These are phyloP conservation scores for Stictocephala bisonia DNA, from an alignment of 2,888 invertebrate genomes.

Conservation along the genomic window DNA sequence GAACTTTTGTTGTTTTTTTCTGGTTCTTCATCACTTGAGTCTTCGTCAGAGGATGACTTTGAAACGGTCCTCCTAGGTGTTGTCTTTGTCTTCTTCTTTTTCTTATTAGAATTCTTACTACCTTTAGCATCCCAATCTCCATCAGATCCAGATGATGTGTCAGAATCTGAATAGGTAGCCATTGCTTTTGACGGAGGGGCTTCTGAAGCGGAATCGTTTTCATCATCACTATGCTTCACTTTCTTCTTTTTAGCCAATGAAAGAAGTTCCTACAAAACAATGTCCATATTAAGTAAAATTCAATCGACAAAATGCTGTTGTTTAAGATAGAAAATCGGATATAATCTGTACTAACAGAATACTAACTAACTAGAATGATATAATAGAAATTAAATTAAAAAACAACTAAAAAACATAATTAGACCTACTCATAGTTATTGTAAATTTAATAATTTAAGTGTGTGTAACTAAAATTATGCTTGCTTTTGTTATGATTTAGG, in stretches of 20 bases:
- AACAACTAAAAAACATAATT: too few relatives aligned
- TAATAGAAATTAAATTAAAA: too few relatives aligned
- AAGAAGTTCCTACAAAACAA: conserved; percentile 79
- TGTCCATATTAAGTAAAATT: too few relatives aligned
- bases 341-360: too few relatives aligned
- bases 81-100: conserved; percentile 63
- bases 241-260: conserved; percentile 85
- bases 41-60: conserved; percentile 60
- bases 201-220: conserved; percentile 63
- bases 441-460: too few relatives aligned
- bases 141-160: conserved; percentile 69
- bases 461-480: too few relatives aligned
- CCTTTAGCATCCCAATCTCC: conserved; percentile 67
- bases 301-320: conserved; percentile 50
- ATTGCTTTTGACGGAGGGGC: conserved; percentile 32
- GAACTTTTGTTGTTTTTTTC: conserved; percentile 68
- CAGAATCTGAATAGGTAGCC: conserved; percentile 59
- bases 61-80: conserved; percentile 63
- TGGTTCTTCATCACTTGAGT: conserved; percentile 61
- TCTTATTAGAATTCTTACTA: conserved; percentile 64
- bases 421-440: too few relatives aligned
- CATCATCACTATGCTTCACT: conserved; percentile 66
- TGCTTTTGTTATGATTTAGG: too few relatives aligned
- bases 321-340: too few relatives aligned
- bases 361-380: background rate